Evolutionary conservation across 2,888 invertebrate genomes (phyloP).

Genomic region (Pandemis cinnamomeana): DNA sequence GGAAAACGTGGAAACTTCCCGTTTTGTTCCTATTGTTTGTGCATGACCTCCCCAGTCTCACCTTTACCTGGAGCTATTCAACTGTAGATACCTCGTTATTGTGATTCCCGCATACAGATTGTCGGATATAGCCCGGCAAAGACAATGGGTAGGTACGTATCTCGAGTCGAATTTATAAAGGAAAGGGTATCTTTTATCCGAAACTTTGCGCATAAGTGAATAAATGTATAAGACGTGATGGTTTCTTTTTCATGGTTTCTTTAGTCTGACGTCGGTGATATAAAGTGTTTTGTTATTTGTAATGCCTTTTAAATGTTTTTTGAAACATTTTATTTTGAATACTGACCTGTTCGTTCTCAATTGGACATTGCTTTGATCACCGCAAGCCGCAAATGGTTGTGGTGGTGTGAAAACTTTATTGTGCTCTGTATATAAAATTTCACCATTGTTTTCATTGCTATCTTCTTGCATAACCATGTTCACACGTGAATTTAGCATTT

Average conservation of each 20-base stretch:
- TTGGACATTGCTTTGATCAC: conserved; percentile 1
- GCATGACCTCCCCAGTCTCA: conserved; percentile 29
- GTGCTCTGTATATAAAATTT: conserved; percentile 35
- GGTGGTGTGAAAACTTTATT: conserved; percentile 33
- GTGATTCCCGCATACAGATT: conserved; percentile 35
- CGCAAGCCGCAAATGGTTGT: conserved; percentile 19
- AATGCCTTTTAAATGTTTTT: background rate
- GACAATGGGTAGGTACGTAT: conserved; percentile 37
- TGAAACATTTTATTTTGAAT: background rate
- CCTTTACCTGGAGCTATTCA: conserved; percentile 26
- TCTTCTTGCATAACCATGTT: conserved; percentile 29
- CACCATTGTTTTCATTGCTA: conserved; percentile 37
- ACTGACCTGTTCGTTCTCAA: background rate
- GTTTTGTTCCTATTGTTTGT: conserved; percentile 37
- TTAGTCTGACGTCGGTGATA: background rate
- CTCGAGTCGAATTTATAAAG: conserved; percentile 23
- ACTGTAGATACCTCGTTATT: conserved; percentile 26
- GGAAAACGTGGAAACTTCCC: conserved; percentile 20
- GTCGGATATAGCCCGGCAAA: conserved; percentile 26
- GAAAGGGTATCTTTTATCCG: conserved; percentile 14
- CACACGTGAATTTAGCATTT: background rate
- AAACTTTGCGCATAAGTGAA: background rate
- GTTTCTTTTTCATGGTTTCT: background rate
- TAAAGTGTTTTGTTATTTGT: background rate
- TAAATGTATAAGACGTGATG: background rate